phyloP scores from a whole-genome alignment of 1,140 invertebrate genomes.

The Littorina saxatilis region DNA sequence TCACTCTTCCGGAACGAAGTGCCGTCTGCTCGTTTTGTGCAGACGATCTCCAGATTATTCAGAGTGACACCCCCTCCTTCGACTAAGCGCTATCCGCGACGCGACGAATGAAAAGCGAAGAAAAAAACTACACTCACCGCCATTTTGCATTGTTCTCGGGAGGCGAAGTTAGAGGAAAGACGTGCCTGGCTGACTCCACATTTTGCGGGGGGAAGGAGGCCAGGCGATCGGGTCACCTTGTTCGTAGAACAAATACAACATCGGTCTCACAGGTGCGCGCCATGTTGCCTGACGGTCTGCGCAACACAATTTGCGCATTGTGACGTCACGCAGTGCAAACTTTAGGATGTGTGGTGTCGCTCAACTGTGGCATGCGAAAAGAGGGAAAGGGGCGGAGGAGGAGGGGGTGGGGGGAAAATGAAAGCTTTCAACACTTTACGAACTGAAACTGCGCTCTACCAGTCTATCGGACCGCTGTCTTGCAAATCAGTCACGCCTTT shows the following conservation, averaged over 20 bases:
- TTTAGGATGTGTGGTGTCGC: conserved; percentile 28
- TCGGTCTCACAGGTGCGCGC: conserved; percentile 40
- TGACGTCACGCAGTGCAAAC: conserved; percentile 39
- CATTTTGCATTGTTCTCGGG: conserved; percentile 32
- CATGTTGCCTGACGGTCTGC: conserved; percentile 38
- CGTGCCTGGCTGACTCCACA: conserved; percentile 26
- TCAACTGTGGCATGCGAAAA: conserved; percentile 29
- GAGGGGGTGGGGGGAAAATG: too few relatives aligned
- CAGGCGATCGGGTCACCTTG: conserved; percentile 35
- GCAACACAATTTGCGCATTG: conserved; percentile 42
- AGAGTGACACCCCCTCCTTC: conserved; percentile 39
- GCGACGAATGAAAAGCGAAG: conserved; percentile 8
- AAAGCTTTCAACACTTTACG: background rate
- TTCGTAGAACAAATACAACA: conserved; percentile 35
- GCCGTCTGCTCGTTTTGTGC: conserved; percentile 34
- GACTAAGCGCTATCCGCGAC: background rate
- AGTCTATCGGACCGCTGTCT: background rate
- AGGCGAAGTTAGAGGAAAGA: background rate
- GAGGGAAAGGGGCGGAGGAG: background rate
- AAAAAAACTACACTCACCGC: conserved; percentile 28
- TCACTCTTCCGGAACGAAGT: conserved; percentile 34
- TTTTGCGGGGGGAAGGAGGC: conserved; percentile 24
- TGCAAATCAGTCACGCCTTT: background rate
- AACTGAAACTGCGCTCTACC: background rate
- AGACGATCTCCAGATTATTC: conserved; percentile 38